These are phyloP conservation scores for Drosophila flavopinicola DNA, from an alignment of 2,888 invertebrate species.

Conservation along the genomic window DNA sequence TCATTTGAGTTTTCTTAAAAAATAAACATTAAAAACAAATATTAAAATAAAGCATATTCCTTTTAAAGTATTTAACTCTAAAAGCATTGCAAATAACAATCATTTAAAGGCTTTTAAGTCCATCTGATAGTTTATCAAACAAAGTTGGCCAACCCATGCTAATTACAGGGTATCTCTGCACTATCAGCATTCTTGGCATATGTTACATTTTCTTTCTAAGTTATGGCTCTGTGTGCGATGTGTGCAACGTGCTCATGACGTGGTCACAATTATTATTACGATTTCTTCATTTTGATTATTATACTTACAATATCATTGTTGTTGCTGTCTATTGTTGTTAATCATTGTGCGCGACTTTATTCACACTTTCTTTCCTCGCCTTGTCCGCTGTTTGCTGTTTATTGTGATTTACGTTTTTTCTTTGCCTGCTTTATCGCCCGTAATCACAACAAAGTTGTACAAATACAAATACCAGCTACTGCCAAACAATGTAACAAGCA, in stretches of 20 bases:
- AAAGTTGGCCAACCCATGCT: background rate
- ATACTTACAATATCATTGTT: constrained; percentile 61
- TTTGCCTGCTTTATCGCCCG: constrained; percentile 71
- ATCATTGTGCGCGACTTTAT: constrained; percentile 73
- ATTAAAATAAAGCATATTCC: too few species aligned
- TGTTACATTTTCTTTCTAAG: background rate
- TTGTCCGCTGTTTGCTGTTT: constrained; percentile 57
- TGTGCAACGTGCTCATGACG: constrained; percentile 73
- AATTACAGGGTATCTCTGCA: constrained; percentile 17
- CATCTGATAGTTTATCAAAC: too few species aligned
- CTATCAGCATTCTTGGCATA: background rate
- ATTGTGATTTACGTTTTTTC: constrained; percentile 75
- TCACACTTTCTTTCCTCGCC: constrained; percentile 76
- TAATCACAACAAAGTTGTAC: constrained; percentile 74
- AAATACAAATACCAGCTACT: constrained; percentile 33
- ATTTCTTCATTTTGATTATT: constrained; percentile 57
- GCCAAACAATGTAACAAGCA: constrained; percentile 51
- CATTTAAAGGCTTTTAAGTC: too few species aligned
- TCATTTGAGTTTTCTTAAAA: too few species aligned
- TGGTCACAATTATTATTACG: constrained; percentile 75
- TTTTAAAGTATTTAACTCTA: too few species aligned
- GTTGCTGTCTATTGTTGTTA: constrained; percentile 62
- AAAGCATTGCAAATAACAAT: too few species aligned
- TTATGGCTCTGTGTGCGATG: constrained; percentile 6
- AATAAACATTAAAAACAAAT: too few species aligned